Conservation (phyloP, 2,113 vertebrate species). For the Acanthisitta chloris region DNA sequence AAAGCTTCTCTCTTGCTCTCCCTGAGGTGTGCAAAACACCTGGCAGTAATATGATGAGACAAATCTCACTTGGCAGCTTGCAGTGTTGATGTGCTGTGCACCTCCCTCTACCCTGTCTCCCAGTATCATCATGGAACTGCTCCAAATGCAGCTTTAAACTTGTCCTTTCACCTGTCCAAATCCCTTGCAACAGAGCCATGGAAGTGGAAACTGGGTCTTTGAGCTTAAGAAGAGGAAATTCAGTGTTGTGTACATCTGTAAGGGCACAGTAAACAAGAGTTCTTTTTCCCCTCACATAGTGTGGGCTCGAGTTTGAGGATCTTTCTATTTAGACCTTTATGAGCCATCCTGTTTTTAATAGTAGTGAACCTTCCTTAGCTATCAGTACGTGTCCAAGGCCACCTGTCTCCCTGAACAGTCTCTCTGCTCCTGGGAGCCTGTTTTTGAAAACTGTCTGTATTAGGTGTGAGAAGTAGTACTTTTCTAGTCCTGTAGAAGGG, state of each 20-base stretch:
- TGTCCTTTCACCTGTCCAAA: not conserved
- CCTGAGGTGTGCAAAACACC: constrained; percentile 30
- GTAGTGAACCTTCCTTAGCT: not conserved
- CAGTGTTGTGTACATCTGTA: not conserved
- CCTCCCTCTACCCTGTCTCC: constrained; percentile 17
- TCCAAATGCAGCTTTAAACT: constrained; percentile 9
- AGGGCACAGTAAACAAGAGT: not conserved
- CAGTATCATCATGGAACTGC: not conserved
- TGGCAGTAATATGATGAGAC: constrained; percentile 24
- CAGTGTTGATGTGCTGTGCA: constrained; percentile 3
- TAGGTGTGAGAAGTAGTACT: not conserved
- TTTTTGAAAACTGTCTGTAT: not conserved
- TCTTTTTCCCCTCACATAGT: not conserved
- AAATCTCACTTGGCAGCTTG: constrained; percentile 38
- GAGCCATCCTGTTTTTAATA: not conserved
- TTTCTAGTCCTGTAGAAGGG: not conserved
- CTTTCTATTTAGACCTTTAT: not conserved
- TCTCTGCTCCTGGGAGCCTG: not conserved
- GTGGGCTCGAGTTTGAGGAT: not conserved
- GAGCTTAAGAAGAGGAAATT: not conserved
- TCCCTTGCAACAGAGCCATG: not conserved
- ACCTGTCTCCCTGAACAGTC: not conserved
- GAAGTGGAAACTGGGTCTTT: not conserved
- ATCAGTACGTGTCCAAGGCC: not conserved
- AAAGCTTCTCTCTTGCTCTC: not conserved